A percentile compares a stretch with the other conserved stretches of the same genome.
These are phyloP conservation scores for Phymatocera aterrima DNA, from an alignment of 2,888 invertebrate genomes.

Conservation along the genomic window DNA sequence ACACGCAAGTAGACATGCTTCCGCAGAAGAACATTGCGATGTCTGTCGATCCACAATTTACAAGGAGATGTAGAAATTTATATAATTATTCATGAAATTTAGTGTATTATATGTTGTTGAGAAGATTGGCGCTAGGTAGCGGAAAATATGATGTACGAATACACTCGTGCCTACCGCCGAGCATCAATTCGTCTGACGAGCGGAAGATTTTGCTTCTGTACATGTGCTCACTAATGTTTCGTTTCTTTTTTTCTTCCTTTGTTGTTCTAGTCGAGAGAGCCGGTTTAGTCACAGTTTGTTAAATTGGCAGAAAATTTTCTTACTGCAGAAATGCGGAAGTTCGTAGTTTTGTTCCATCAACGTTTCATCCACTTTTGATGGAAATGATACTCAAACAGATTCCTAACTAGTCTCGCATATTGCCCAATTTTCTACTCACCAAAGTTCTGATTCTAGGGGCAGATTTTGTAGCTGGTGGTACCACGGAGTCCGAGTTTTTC, in stretches of 20 bases:
- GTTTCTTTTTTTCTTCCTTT: no score
- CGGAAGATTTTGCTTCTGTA: not conserved
- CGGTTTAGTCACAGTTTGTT: not conserved
- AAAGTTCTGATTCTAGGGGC: not conserved
- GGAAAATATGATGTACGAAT: not conserved
- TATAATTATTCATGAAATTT: not conserved
- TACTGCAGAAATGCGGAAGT: not conserved
- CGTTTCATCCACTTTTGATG: not conserved
- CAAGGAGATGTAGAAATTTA: constrained; percentile 11
- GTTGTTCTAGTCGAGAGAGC: not conserved
- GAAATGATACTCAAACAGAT: not conserved
- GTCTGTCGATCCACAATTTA: constrained; percentile 6
- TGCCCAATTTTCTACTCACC: constrained; percentile 22
- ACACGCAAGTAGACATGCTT: no score
- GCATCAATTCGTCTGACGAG: not conserved
- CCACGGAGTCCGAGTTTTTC: constrained; percentile 61
- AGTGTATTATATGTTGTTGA: not conserved
- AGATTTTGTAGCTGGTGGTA: constrained; percentile 46
- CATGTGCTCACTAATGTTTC: no score
- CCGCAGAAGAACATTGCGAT: not conserved
- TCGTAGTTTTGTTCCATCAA: no score
- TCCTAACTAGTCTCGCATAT: not conserved
- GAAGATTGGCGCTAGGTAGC: not conserved
- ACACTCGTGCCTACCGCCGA: not conserved
- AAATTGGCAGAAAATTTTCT: constrained; percentile 9